phyloP scores from a whole-genome alignment of 2,113 vertebrate species.

The Epinephelus lanceolatus region DNA sequence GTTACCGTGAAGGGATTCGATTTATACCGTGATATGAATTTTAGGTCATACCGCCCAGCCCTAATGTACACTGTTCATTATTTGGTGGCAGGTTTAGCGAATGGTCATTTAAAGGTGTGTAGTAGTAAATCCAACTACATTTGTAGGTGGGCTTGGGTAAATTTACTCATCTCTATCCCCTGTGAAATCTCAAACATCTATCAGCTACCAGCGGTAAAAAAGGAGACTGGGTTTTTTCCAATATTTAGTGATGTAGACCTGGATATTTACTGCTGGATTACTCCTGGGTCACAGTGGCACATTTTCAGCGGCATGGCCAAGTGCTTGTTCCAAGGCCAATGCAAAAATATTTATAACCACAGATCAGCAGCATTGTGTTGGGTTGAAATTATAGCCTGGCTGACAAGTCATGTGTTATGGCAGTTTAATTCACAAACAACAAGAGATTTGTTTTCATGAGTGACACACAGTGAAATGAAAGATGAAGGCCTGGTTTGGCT shows the following conservation, averaged over 20 bases:
- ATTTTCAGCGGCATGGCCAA: neutral
- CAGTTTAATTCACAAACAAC: constrained; percentile 13
- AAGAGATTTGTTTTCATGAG: constrained; percentile 15
- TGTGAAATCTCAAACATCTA: neutral
- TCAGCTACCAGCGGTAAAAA: neutral
- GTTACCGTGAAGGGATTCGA: no score
- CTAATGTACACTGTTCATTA: neutral
- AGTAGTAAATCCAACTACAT: neutral
- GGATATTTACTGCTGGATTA: neutral
- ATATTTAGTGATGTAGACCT: neutral
- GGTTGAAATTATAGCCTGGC: constrained; percentile 8
- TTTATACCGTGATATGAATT: no score
- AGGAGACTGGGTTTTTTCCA: neutral
- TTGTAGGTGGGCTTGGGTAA: neutral
- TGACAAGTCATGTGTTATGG: constrained; percentile 21
- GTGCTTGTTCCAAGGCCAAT: neutral
- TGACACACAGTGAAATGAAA: neutral
- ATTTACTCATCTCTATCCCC: neutral
- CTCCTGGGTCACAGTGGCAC: neutral
- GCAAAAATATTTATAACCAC: constrained; percentile 27
- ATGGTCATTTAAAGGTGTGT: neutral
- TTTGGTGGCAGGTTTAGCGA: neutral
- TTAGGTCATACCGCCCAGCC: no score
- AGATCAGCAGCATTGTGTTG: constrained; percentile 32
- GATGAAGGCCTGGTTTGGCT: neutral